A percentile compares a stretch with the other conserved stretches of the same genome.
Evolutionary conservation across 2,888 invertebrate species (phyloP).

Genomic region (Gisinianus flammeolus): DNA sequence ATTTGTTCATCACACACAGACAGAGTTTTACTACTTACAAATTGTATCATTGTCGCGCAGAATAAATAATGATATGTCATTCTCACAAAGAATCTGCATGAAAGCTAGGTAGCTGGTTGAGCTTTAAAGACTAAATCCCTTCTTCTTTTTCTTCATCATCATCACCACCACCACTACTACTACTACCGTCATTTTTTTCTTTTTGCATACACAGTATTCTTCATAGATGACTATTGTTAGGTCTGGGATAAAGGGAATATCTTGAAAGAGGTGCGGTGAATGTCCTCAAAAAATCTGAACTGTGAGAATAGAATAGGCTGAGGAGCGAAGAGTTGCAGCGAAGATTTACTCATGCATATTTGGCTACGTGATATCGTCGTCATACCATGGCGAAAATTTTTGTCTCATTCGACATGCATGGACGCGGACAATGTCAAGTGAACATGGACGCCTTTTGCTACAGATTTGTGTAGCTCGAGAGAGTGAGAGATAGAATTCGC

Average conservation of each 20-base stretch:
- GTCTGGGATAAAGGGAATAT: conserved; percentile 21
- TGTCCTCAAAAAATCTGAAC: conserved; percentile 32
- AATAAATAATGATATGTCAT: not conserved
- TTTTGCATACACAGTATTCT: not conserved
- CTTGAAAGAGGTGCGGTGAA: conserved; percentile 34
- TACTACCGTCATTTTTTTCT: not conserved
- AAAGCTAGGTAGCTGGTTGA: not conserved
- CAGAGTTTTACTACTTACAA: not conserved
- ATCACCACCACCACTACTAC: not conserved
- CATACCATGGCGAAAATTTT: conserved; percentile 26
- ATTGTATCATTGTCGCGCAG: not conserved
- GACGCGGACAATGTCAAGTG: conserved; percentile 33
- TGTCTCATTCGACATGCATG: conserved; percentile 39
- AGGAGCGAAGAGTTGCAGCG: conserved; percentile 21
- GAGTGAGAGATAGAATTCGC: not conserved
- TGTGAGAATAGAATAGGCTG: conserved; percentile 20
- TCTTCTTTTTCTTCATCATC: conserved; percentile 1
- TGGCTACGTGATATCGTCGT: conserved; percentile 36
- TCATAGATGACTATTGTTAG: conserved; percentile 21
- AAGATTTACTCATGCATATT: conserved; percentile 38
- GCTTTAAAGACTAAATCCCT: not conserved
- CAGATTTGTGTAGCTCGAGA: conserved; percentile 19
- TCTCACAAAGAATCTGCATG: not conserved
- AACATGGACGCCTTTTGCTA: conserved; percentile 20
- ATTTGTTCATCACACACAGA: not conserved